A percentile compares a stretch with the other conserved stretches of the same genome.
phyloP scores from a whole-genome alignment of 2,888 invertebrate species.

The Epinotia demarniana region DNA sequence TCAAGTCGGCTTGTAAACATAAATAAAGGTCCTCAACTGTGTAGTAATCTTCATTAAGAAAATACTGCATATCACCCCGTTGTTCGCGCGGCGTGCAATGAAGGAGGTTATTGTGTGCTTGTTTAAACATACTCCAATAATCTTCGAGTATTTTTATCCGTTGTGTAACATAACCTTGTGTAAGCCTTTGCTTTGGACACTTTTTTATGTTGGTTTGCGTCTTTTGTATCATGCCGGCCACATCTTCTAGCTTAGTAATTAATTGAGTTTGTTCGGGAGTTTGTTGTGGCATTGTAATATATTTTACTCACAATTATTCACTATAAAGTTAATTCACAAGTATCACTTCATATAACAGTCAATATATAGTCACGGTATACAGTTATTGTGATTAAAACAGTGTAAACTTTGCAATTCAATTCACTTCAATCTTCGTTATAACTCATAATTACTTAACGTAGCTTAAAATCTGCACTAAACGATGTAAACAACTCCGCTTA shows the following conservation, averaged over 20 bases:
- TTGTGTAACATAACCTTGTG: neutral
- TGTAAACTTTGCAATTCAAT: no score
- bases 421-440: no score
- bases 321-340: neutral
- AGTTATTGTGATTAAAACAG: no score
- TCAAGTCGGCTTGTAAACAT: constrained; percentile 23
- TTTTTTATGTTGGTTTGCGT: no score
- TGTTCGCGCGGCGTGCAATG: constrained; percentile 17
- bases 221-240: no score
- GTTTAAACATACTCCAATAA: constrained; percentile 23
- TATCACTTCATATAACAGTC: no score
- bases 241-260: no score
- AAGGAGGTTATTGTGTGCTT: constrained; percentile 3
- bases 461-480: no score
- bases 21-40: constrained; percentile 21
- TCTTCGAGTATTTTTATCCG: constrained; percentile 14
- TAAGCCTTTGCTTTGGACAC: neutral
- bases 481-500: no score
- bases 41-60: constrained; percentile 30
- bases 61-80: constrained; percentile 7
- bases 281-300: neutral
- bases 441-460: no score
- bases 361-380: no score
- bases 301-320: neutral
- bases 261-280: neutral